phyloP scores from a whole-genome alignment of 2,113 vertebrate species.

The Greenwoodochromis staneri region DNA sequence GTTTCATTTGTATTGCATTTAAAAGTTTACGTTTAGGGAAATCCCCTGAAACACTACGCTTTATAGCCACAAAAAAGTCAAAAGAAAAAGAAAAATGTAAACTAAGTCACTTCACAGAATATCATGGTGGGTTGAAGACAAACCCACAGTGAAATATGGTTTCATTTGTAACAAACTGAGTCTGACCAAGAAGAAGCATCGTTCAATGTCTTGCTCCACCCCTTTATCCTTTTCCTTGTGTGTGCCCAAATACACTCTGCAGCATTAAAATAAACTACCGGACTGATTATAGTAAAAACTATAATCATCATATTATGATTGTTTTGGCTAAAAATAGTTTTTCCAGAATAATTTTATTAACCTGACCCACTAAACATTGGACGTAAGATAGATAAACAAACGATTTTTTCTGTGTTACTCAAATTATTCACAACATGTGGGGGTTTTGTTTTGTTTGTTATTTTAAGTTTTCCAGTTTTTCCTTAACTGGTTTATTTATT shows the following conservation, averaged over 20 bases:
- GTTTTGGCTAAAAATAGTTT: not conserved
- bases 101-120: rapidly evolving
- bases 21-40: not conserved
- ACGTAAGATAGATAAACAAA: not conserved
- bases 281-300: not conserved
- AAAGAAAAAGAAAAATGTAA: rapidly evolving
- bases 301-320: not conserved
- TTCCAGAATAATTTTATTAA: not conserved
- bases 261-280: not conserved
- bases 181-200: not conserved
- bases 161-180: not conserved
- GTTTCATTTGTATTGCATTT: not conserved
- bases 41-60: not conserved
- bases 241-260: not conserved
- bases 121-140: rapidly evolving
- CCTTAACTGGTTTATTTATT: not conserved
- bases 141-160: not conserved
- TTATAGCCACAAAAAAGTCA: not conserved
- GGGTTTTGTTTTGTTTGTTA: not conserved
- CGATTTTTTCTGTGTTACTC: not conserved
- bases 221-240: not conserved
- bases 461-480: not conserved
- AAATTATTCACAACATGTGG: not conserved
- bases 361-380: rapidly evolving
- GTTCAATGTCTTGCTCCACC: not conserved